Base-by-base conservation (phyloP, 2,113 vertebrate species). In the Hymenochirus boettgeri region DNA sequence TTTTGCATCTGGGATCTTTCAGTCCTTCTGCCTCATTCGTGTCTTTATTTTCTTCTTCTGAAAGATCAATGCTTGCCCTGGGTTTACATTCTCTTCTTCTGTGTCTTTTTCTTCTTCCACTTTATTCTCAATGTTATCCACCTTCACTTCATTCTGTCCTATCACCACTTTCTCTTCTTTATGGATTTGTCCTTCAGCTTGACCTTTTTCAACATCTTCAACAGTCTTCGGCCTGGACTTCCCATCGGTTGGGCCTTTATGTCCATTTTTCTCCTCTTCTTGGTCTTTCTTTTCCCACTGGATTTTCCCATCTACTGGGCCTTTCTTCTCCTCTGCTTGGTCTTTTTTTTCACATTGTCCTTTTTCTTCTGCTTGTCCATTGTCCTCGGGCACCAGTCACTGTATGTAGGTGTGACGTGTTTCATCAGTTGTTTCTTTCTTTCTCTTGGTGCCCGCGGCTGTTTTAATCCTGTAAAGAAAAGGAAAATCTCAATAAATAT, bases 391-490 rank as follows among this genome's bases (percentile, higher is more conserved):
- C 13, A 1, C 9, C 46, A 11, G 7, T 23, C n/a, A 31, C 15
- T 23, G 37, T 3, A 23, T 19, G 18, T 35, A 25, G 3, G 23
- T 22, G 12, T 57, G 62, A 5, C 8, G 23, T 21, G 8, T 31
- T 7, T 66, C 37, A 4, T 19, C 46, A 21, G 24, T 25, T 25
- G 33, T 12, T 11, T 51, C 55, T 26, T 42, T 12, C 21, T 11
- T 37, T 48, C 7, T 59, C 46, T 39, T 5, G 2, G 29, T 24
- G 11, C n/a, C 6, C 5, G 22, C 17, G 25, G 31, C 15, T 52
- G 56, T 67, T 67, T 59, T 67, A 67, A 67, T 58, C 64, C 64
- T 67, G 64, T 67, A 67, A 67, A 67, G 64, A 18, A 53, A 67
- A 67, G 52, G 18, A 52, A 52, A 39, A 52, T 23, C 55, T 42